These are phyloP conservation scores for Sclerodermus sp. DNA, from an alignment of 2,888 invertebrate genomes.

Conservation along the genomic window DNA sequence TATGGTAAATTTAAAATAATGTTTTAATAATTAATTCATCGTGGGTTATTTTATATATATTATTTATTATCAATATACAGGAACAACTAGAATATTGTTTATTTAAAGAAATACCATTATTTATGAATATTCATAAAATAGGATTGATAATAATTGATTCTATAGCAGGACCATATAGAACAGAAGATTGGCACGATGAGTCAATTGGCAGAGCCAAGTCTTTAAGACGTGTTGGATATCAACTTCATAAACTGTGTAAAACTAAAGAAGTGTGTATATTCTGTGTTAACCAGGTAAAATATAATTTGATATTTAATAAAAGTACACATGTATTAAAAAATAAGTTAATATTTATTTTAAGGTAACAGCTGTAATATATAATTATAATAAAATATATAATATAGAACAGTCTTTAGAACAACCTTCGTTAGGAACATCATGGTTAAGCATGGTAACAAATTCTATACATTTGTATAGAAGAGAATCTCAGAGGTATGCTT, in stretches of 20 bases:
- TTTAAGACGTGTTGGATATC: constrained; percentile 62
- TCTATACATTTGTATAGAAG: constrained; percentile 42
- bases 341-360: constrained; percentile 10
- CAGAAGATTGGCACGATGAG: constrained; percentile 61
- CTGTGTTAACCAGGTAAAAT: constrained; percentile 72
- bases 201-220: constrained; percentile 62
- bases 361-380: constrained; percentile 39
- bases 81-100: constrained; percentile 63
- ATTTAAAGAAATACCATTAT: constrained; percentile 59
- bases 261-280: constrained; percentile 64
- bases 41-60: constrained; percentile 1
- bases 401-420: constrained; percentile 20
- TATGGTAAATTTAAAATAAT: constrained; percentile 31
- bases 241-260: constrained; percentile 62
- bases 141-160: constrained; percentile 74
- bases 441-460: constrained; percentile 48
- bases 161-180: constrained; percentile 71
- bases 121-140: constrained; percentile 61
- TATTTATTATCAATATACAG: constrained; percentile 48
- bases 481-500: constrained; percentile 32
- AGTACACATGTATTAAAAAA: background rate
- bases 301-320: constrained; percentile 12
- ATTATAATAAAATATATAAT: constrained; percentile 15
- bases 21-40: constrained; percentile 10
- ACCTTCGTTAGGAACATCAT: constrained; percentile 47